A percentile compares a stretch with the other conserved stretches of the same genome.
phyloP scores from a whole-genome alignment of 2,113 vertebrate species.

The Neolamprologus toae region DNA sequence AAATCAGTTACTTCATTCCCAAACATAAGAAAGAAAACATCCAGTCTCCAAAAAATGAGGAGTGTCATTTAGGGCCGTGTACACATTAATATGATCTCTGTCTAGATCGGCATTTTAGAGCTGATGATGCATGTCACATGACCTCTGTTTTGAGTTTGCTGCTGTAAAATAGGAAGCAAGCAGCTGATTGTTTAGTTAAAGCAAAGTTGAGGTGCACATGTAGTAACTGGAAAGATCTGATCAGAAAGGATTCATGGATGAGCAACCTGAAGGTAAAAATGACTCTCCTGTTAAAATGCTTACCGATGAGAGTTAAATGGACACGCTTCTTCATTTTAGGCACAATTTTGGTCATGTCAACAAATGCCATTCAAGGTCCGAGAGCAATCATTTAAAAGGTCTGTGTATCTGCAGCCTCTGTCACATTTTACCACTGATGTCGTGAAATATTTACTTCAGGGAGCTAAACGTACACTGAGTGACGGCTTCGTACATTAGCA shows the following conservation, averaged over 20 bases:
- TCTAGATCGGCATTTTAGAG: background rate
- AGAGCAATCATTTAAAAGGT: background rate
- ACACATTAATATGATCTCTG: background rate
- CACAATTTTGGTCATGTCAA: background rate
- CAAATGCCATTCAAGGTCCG: accelerated
- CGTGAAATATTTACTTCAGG: background rate
- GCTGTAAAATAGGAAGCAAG: background rate
- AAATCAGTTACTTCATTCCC: background rate
- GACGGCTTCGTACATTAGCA: background rate
- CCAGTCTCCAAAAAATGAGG: background rate
- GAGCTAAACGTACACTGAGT: background rate
- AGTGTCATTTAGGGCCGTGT: background rate
- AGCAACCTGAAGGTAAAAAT: background rate
- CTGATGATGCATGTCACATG: background rate
- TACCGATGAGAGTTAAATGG: background rate
- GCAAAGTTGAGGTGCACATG: background rate
- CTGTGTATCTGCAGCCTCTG: background rate
- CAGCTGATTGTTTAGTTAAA: background rate
- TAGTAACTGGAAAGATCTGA: background rate
- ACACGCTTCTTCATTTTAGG: background rate
- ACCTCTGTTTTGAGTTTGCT: background rate
- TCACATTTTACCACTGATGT: background rate
- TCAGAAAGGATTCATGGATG: background rate
- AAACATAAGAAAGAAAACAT: background rate
- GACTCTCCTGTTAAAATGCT: background rate